These are phyloP conservation scores for Euclidia mi DNA, from an alignment of 2,888 invertebrate species.

Conservation along the genomic window DNA sequence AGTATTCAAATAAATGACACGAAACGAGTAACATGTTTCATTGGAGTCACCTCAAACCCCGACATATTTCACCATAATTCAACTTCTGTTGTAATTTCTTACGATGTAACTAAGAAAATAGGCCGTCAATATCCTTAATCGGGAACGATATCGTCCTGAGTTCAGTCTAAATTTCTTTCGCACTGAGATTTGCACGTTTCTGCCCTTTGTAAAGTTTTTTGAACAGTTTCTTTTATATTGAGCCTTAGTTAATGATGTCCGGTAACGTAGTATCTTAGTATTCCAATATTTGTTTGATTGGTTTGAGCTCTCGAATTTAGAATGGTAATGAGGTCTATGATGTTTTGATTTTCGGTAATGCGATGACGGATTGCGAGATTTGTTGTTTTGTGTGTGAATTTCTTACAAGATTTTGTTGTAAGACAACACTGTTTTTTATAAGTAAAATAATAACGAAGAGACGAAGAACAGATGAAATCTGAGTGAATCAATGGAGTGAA, in stretches of 20 bases:
- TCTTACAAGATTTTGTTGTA: too few species aligned
- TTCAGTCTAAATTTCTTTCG: conserved; percentile 42
- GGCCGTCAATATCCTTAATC: conserved; percentile 39
- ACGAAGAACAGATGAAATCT: too few species aligned
- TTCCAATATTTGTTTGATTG: conserved; percentile 21
- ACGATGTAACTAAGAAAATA: conserved; percentile 31
- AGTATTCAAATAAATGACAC: too few species aligned
- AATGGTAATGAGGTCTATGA: not conserved
- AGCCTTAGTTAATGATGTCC: conserved; percentile 46
- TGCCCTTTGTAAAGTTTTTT: conserved; percentile 31
- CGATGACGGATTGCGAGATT: not conserved
- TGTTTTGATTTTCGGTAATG: not conserved
- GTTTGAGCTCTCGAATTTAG: conserved; percentile 24
- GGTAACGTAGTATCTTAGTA: conserved; percentile 22
- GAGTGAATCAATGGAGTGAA: too few species aligned
- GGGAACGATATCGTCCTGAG: conserved; percentile 42
- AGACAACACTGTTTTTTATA: too few species aligned
- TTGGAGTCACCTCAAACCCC: too few species aligned
- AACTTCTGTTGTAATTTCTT: conserved; percentile 25
- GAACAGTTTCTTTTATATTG: conserved; percentile 38
- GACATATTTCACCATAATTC: not conserved
- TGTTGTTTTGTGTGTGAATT: not conserved
- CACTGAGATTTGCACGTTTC: conserved; percentile 33
- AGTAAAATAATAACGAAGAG: too few species aligned
- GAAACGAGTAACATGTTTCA: too few species aligned